A percentile compares a stretch with the other conserved stretches of the same genome.
phyloP scores from a whole-genome alignment of 2,113 vertebrate genomes.

The Prionailurus viverrinus region DNA sequence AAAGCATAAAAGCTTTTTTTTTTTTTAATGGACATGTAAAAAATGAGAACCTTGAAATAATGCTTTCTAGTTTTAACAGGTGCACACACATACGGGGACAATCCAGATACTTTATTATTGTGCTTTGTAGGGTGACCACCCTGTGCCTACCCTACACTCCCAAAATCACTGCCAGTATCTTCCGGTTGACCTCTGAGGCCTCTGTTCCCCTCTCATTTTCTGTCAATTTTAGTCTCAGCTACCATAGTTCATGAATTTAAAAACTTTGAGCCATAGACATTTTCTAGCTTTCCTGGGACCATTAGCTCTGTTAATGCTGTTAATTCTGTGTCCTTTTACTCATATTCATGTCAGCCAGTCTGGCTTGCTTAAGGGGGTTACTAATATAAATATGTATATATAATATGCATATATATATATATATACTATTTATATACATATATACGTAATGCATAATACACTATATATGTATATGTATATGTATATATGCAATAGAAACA shows the following conservation, averaged over 20 bases:
- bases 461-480: no score
- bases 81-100: rapidly evolving
- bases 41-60: not conserved
- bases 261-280: not conserved
- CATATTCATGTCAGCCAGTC: not conserved
- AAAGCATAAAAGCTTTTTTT: not conserved
- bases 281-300: not conserved
- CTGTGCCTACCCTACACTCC: rapidly evolving
- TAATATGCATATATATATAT: no score
- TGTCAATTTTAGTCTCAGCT: not conserved
- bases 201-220: not conserved
- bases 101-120: not conserved
- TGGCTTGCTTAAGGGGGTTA: not conserved
- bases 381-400: not conserved
- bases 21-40: not conserved
- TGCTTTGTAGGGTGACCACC: rapidly evolving
- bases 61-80: not conserved
- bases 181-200: not conserved
- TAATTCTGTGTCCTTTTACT: not conserved
- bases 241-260: not conserved
- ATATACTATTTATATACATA: not conserved
- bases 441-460: no score
- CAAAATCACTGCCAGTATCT: rapidly evolving
- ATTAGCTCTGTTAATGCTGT: not conserved
- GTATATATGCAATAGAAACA: not conserved